phyloP scores from a whole-genome alignment of 2,113 vertebrate genomes.

The Cololabis saira region DNA sequence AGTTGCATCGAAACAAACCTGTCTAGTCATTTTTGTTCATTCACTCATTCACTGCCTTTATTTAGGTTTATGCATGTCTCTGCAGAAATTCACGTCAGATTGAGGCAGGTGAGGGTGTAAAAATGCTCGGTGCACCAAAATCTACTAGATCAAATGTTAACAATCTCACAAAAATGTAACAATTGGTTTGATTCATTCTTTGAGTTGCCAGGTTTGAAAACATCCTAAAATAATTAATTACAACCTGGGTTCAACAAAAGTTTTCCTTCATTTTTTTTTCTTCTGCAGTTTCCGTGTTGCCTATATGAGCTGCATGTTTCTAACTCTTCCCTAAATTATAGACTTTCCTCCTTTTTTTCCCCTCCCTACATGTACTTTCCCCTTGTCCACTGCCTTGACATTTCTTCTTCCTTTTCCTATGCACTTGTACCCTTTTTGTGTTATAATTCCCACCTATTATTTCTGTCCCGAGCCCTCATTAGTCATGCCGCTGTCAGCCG shows the following conservation, averaged over 20 bases:
- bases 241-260: not conserved
- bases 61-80: no score
- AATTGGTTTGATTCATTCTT: no score
- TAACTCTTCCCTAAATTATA: conserved; percentile 24
- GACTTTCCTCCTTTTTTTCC: conserved; percentile 27
- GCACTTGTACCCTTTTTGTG: conserved; percentile 65
- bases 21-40: no score
- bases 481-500: conserved; percentile 96
- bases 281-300: not conserved
- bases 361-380: conserved; percentile 28
- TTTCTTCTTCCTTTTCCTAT: conserved; percentile 70
- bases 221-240: no score
- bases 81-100: no score
- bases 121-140: not conserved
- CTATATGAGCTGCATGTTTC: conserved; percentile 9
- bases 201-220: no score
- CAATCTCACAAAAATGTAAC: no score
- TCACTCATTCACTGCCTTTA: no score
- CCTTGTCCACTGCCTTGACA: conserved; percentile 36
- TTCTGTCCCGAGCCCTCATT: conserved; percentile 97
- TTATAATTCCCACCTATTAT: conserved; percentile 91
- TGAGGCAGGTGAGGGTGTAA: not conserved
- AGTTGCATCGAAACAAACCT: no score
- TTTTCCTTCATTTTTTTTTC: conserved; percentile 7
- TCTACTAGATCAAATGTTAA: no score